These are phyloP conservation scores for Lasioglossum lativentre DNA, from an alignment of 2,888 invertebrate species.

Conservation along the genomic window DNA sequence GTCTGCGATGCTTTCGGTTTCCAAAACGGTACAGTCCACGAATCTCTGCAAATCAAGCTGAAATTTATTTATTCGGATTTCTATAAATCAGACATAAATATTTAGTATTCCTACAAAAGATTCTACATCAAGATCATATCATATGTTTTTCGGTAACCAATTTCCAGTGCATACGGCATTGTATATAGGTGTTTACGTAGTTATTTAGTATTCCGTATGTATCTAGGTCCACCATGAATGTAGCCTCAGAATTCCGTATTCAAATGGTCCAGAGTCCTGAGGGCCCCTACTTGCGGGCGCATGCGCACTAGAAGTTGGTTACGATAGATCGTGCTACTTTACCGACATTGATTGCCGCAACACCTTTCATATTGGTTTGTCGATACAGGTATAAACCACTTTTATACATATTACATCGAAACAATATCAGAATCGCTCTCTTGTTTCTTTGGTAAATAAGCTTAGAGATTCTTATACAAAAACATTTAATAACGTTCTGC, in stretches of 20 bases:
- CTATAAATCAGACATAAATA: no score
- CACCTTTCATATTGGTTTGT: neutral
- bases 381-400: neutral
- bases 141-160: neutral
- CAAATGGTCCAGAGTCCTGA: neutral
- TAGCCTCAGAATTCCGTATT: neutral
- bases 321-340: neutral
- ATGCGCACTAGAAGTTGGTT: neutral
- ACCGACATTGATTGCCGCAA: neutral
- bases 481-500: neutral
- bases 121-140: neutral
- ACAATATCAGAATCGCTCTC: neutral
- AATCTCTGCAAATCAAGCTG: constrained; percentile 87
- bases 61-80: neutral
- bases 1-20: constrained; percentile 86
- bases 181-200: neutral
- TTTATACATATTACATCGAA: neutral
- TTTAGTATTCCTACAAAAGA: neutral
- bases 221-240: neutral
- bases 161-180: neutral
- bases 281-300: neutral
- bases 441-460: neutral
- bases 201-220: no score
- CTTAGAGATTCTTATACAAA: neutral
- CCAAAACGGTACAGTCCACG: constrained; percentile 89